These are phyloP conservation scores for Tetheella fluctuosa DNA, from an alignment of 2,888 invertebrate genomes.

Conservation along the genomic window DNA sequence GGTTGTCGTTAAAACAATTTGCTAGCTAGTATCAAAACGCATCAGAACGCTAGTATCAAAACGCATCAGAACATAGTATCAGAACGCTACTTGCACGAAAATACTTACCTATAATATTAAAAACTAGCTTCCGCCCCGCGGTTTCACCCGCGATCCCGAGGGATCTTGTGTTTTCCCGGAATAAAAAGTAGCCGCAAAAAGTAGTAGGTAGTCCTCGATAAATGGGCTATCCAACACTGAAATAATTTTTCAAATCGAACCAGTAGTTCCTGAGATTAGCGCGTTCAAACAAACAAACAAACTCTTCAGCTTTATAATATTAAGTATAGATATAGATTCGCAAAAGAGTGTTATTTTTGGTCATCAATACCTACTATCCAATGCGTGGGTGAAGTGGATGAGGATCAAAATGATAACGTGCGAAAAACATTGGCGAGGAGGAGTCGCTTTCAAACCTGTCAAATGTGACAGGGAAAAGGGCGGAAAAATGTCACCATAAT, in stretches of 20 bases:
- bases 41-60: too few relatives aligned
- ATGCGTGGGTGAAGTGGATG: constrained; percentile 50
- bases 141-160: too few relatives aligned
- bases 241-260: too few relatives aligned
- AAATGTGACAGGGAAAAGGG: constrained; percentile 82
- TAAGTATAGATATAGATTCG: constrained; percentile 21
- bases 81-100: constrained; percentile 26
- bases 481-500: constrained; percentile 81
- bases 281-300: too few relatives aligned
- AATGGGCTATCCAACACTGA: too few relatives aligned
- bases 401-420: constrained; percentile 42
- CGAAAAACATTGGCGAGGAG: constrained; percentile 74
- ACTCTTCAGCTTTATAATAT: too few relatives aligned
- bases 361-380: constrained; percentile 52
- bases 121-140: too few relatives aligned
- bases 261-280: too few relatives aligned
- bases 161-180: too few relatives aligned
- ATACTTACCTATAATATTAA: not conserved
- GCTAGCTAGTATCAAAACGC: constrained; percentile 30
- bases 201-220: too few relatives aligned
- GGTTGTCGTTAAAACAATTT: constrained; percentile 24
- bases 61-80: too few relatives aligned
- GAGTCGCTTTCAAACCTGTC: constrained; percentile 82
- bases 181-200: too few relatives aligned
- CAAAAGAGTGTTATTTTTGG: constrained; percentile 36